Base-by-base conservation (phyloP, 2,888 invertebrate species). In the Alviniconcha strummeri region DNA sequence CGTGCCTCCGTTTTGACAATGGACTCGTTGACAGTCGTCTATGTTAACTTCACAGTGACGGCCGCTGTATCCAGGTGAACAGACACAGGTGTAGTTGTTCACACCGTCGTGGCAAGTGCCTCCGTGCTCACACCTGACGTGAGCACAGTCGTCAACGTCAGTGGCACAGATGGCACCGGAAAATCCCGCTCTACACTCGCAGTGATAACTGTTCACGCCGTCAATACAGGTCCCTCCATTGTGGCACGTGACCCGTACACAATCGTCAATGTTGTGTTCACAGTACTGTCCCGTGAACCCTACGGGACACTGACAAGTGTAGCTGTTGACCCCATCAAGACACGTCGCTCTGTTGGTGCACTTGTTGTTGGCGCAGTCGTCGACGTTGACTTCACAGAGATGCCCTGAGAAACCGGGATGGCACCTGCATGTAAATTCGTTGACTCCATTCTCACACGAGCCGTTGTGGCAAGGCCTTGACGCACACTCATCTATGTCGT, bases 1-100 rank as follows among this genome's bases (percentile, higher is more conserved):
- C 9, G 78, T 78, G 19, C 64, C 64, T 15, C 64, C 64, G 64
- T 64, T 11, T 17, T 64, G 64, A 64, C 64, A 64, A 86, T 97
- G 95, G 93, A 98, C 98, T 0, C 98, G 98, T 91, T 96, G 96
- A 0, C 96, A 87, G 13, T 84, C 84, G 81, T 89, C 89, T 52
- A 64, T 64, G 64, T 64, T 64, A 11, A 17, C 17, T 64, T 64
- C 64, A 64, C 64, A 64, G 11, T 64, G 11, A 17, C 17, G 11
- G 13, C 64, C 64, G 17, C 13, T 64, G 64, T 64, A 64, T 90
- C 36, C 79, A 78, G 84, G 84, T 15, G 17, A 17, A 64, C 64
- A 64, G 64, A 1, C 13, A 17, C 64, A 64, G 11, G 64, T 64
- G 17, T 90, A 6, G 85, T 86, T 17, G 69, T 87, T 84, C 17